Evolutionary conservation across 2,113 vertebrate species (phyloP), one percentile per base, ranked within the genome.

Genomic region (Oreamnos americanus): DNA sequence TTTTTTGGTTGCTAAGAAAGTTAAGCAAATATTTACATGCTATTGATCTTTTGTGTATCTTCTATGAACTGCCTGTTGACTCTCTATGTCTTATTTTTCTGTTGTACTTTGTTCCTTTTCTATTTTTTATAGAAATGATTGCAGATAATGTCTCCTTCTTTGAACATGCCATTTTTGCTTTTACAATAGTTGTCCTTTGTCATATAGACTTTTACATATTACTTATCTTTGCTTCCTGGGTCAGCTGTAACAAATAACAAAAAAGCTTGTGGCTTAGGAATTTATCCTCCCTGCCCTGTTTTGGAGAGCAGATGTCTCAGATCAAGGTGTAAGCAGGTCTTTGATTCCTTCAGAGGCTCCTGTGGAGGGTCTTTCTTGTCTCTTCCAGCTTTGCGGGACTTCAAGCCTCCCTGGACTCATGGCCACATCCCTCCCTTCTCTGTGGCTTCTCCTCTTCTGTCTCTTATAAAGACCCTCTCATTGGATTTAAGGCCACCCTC

Each of bases 341-440:
- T 67, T 67, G 64, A 19, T 67, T 67, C n/a, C n/a, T 67, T 67
- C 64, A 21, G 64, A 36, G 33, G 64, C n/a, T 67, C 64, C 64
- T 36, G n/a, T 11, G 64, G n/a, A 36, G 9, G n/a, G 64, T 19
- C 62, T 16, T 36, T 67, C 9, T 67, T 36, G 17, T 67, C 64
- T 67, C 64, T 67, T 21, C 8, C 64, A 67, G n/a, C 8, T 67
- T 36, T 67, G 5, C 0, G 0, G 1, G 17, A 2, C 17, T 67
- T 36, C 33, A 67, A 10, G 64, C 64, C 17, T 36, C 64, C 9
- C 4, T 67, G 64, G n/a, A 67, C 64, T 67, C n/a, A 2, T 67
- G 64, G 33, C 64, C n/a, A 21, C 33, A 67, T 67, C 8, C 33
- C 8, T 67, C 33, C 33, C 64, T 36, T 67, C 64, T 67, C 17